Evolutionary conservation across 2,888 invertebrate species (phyloP).

Genomic region (Tenthredo scrophulariae): DNA sequence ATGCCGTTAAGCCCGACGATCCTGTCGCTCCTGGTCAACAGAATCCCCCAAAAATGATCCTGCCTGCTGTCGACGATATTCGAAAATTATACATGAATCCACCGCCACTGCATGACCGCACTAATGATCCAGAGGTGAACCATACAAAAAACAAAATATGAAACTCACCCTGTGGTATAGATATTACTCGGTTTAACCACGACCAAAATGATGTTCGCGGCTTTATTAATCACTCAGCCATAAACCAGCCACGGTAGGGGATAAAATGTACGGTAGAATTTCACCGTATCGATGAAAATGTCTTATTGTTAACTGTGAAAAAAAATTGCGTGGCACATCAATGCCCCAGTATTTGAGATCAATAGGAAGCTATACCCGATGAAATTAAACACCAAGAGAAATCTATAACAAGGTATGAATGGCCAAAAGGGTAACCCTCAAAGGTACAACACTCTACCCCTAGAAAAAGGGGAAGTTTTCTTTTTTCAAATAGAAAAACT

Average conservation of each 20-base stretch:
- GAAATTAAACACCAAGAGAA: background rate
- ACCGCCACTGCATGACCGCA: background rate
- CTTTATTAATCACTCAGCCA: conserved; percentile 33
- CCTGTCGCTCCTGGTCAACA: background rate
- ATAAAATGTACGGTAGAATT: background rate
- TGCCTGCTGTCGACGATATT: conserved; percentile 1
- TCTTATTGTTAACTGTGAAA: background rate
- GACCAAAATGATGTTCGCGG: conserved; percentile 22
- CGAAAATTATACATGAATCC: background rate
- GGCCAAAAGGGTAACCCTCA: background rate
- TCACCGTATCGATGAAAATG: background rate
- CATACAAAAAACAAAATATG: background rate
- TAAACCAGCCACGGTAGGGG: background rate
- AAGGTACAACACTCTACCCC: background rate
- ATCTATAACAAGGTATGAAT: background rate
- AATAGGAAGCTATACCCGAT: background rate
- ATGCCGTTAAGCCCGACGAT: background rate
- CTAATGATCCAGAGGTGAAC: conserved; percentile 39
- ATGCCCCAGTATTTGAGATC: background rate
- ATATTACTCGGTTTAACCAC: conserved; percentile 1
- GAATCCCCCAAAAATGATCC: conserved; percentile 5
- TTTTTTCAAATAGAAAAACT: background rate
- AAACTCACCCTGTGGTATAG: background rate
- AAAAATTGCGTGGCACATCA: background rate
- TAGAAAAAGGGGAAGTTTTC: background rate